Base-by-base conservation (phyloP, 2,113 vertebrate genomes). In the Phalacrocorax carbo region DNA sequence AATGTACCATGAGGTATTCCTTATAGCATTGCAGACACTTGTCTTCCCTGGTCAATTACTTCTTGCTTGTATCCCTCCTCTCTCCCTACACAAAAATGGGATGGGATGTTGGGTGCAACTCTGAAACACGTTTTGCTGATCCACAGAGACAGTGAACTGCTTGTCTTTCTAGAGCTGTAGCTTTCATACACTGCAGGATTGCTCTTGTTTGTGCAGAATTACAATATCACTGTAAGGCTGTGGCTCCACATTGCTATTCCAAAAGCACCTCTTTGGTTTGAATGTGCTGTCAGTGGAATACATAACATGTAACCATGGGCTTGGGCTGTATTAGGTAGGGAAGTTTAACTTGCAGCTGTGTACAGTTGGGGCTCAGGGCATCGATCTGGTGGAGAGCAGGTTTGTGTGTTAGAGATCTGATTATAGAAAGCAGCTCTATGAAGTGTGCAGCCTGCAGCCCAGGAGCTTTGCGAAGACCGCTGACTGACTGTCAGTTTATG, bases 241-340 rank as follows among this genome's bases (percentile, higher is more conserved):
- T 68, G 78, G 34, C n/a, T 86, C 22, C 38, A n/a, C 55, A 48
- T 42, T 42, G 60, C 42, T 70, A 11, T 92, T 94, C 51, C 38
- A 66, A 70, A 85, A 95, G 60, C 69, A 38, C 9, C 34, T 60
- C 73, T n/a, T 92, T 2, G 1, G 15, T 85, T 80, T 76, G 54
- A 86, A 34, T 1, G 0, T 49, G 75, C 34, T 80, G 27, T 72
- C 49, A 13, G 36, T 58, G 42, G 49, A 88, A 65, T 66, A 42
- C 0, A 1, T 38, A 55, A 60, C 1, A 0, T 57, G 22, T 60
- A 30, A 48, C 65, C 0, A 0, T 44, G 55, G 80, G 30, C 38
- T 92, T 75, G 58, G 70, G 32, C 54, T 77, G 20, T 72, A 2
- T 94, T 40, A 68, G 18, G 51, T 68, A 89, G 25, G 52, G 66